These are phyloP conservation scores for Diploscapter pachys DNA, from an alignment of 1,140 invertebrate species.

Conservation along the genomic window DNA sequence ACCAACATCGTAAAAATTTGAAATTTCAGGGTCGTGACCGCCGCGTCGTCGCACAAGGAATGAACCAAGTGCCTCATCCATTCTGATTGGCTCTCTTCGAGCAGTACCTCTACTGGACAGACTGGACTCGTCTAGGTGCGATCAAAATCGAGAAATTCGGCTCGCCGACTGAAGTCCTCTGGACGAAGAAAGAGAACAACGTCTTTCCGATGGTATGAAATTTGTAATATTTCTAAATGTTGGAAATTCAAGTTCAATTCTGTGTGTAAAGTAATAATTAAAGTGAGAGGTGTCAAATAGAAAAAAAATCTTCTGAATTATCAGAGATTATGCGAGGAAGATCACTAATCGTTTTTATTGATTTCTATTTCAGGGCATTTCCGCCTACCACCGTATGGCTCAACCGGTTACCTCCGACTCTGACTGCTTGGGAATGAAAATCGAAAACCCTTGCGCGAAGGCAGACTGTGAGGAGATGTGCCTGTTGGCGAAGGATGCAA, in stretches of 20 bases:
- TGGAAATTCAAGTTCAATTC: too few species aligned
- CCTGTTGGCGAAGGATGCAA: slow-evolving; percentile 76
- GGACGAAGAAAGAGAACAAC: slow-evolving; percentile 56
- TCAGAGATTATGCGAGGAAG: too few species aligned
- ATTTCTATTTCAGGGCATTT: slow-evolving; percentile 37
- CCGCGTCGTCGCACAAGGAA: slow-evolving; percentile 50
- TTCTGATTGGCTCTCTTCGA: slow-evolving; percentile 57
- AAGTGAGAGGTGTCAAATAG: too few species aligned
- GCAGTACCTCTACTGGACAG: slow-evolving; percentile 85
- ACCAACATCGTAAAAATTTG: not conserved
- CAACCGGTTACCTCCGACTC: slow-evolving; percentile 39
- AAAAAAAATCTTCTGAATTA: too few species aligned
- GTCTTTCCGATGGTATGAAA: slow-evolving; percentile 52
- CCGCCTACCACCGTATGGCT: slow-evolving; percentile 55
- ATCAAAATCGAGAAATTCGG: slow-evolving; percentile 82
- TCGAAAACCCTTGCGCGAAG: slow-evolving; percentile 82
- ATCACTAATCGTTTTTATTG: too few species aligned
- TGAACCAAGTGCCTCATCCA: slow-evolving; percentile 56
- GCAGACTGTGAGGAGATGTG: slow-evolving; percentile 93
- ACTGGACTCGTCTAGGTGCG: slow-evolving; percentile 88
- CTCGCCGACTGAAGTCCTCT: slow-evolving; percentile 46
- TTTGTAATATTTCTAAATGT: too few species aligned
- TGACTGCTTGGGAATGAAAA: slow-evolving; percentile 54
- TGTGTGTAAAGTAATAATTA: too few species aligned
- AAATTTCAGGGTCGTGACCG: slow-evolving; percentile 60